Base-by-base conservation (phyloP, 2,888 invertebrate genomes). In the Lasioglossum marginatum region DNA sequence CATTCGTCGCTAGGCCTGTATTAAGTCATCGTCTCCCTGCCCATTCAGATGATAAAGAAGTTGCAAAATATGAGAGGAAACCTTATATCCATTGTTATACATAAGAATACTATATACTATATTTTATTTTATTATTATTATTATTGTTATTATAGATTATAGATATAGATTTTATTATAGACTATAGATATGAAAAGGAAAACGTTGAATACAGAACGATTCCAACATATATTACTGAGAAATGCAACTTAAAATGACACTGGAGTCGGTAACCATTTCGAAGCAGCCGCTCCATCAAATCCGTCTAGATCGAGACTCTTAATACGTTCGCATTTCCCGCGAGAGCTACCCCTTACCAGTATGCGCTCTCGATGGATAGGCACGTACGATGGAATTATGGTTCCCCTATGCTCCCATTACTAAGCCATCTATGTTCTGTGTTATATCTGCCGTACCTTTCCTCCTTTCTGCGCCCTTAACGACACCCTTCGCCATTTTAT, bases 361-460 rank as follows among this genome's bases (percentile, higher is more conserved):
- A 66, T 73, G 52, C 71, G 45, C 75, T 68, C 73, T 86, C 88
- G 85, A 90, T 93, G 89, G 92, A 94, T 93, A 88, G 90, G 91
- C 87, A 91, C 88, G 78, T 89, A 90, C 89, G 92, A 93, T 93
- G 88, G 92, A 94, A 93, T 94, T 94, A 94, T 93, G 91, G 91
- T 91, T 93, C 93, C 92, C 94, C 89, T 90, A 92, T 92, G 92
- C 89, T 91, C 89, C 93, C 89, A 92, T 94, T 94, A 93, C 91
- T 86, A 89, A 89, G 79, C 89, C 92, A 91, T 89, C 89, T 88
- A 86, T 86, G 89, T 86, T 87, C 83, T 77, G 80, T 72, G 81
- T 84, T 84, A 79, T 75, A 70, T 68, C 60, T 72, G 31, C 82
- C 40, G 40, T 23, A 81, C 88, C 43, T 79, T 82, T 87, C 88